Evolutionary conservation across 2,797 vertebrate genomes (phyloP).

Genomic region (Chelon auratus): DNA sequence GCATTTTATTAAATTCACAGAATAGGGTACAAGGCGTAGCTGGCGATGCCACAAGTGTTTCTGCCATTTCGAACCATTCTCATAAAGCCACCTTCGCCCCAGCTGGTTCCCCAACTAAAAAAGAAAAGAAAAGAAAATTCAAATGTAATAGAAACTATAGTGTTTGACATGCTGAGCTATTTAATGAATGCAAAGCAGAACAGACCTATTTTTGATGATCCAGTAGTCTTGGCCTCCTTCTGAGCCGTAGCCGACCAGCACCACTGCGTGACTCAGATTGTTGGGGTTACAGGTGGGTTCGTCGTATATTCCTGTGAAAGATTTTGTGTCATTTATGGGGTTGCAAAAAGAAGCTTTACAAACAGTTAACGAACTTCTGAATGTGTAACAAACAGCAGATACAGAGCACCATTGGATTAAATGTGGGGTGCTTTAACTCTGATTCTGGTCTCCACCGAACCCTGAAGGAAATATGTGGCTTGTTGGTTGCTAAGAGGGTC

Average conservation of each 20-base stretch:
- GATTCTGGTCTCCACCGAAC: conserved; percentile 1
- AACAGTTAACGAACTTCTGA: background rate
- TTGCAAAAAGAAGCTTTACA: background rate
- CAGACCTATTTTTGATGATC: conserved; percentile 86
- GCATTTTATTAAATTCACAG: conserved; percentile 63
- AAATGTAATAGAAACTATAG: fast-evolving
- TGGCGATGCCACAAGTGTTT: conserved; percentile 85
- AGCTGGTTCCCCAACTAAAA: conserved; percentile 83
- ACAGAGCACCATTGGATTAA: background rate
- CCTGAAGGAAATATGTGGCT: background rate
- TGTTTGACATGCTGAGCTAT: background rate
- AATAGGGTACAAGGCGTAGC: conserved; percentile 84
- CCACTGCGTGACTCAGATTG: conserved; percentile 83
- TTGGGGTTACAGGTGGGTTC: conserved; percentile 80
- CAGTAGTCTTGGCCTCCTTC: conserved; percentile 83
- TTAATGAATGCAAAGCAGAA: background rate
- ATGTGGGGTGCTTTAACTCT: background rate
- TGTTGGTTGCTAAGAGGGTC: background rate
- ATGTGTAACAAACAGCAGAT: background rate
- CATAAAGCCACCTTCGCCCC: conserved; percentile 87
- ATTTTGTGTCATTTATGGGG: background rate
- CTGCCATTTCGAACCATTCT: conserved; percentile 78
- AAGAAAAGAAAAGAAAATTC: background rate
- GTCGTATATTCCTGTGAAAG: conserved; percentile 81
- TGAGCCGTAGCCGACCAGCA: conserved; percentile 85